A percentile compares a stretch with the other conserved stretches of the same genome.
phyloP scores from a whole-genome alignment of 1,140 invertebrate genomes.

The Meloidogyne floridensis region DNA sequence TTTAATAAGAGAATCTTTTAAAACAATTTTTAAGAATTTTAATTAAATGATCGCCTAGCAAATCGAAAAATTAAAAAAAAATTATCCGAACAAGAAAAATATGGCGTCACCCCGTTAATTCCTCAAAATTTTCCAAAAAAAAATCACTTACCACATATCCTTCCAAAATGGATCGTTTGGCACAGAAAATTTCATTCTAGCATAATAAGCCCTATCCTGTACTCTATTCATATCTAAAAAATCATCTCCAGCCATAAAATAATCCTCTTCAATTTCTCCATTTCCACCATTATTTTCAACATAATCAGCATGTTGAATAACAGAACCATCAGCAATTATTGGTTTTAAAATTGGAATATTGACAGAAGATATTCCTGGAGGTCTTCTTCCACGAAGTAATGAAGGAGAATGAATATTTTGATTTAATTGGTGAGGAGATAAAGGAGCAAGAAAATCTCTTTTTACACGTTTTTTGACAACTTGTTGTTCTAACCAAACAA shows the following conservation, averaged over 20 bases:
- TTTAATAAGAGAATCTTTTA: too few species aligned
- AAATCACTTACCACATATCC: conserved; percentile 65
- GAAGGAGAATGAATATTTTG: neutral
- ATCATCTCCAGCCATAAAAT: conserved; percentile 24
- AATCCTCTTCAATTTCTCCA: neutral
- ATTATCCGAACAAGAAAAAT: too few species aligned
- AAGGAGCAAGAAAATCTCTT: conserved; percentile 72
- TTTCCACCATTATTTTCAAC: conserved; percentile 32
- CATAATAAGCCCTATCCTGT: conserved; percentile 17
- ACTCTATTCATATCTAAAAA: conserved; percentile 26
- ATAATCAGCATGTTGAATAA: conserved; percentile 25
- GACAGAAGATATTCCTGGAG: neutral
- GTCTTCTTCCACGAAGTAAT: conserved; percentile 11
- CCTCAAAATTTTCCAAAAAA: conserved; percentile 10
- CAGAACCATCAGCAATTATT: conserved; percentile 14
- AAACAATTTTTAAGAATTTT: too few species aligned
- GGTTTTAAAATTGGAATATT: neutral
- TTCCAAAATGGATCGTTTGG: conserved; percentile 65
- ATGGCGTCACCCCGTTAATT: too few species aligned
- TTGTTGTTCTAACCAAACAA: conserved; percentile 90
- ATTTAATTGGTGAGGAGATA: conserved; percentile 2
- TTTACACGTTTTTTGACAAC: conserved; percentile 83
- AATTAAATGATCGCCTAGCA: too few species aligned
- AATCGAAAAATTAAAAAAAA: too few species aligned
- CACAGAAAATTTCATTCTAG: conserved; percentile 31